Evolutionary conservation across 2,113 vertebrate genomes (phyloP), one percentile per base, ranked within the genome.

Genomic region (Echinops telfairi): DNA sequence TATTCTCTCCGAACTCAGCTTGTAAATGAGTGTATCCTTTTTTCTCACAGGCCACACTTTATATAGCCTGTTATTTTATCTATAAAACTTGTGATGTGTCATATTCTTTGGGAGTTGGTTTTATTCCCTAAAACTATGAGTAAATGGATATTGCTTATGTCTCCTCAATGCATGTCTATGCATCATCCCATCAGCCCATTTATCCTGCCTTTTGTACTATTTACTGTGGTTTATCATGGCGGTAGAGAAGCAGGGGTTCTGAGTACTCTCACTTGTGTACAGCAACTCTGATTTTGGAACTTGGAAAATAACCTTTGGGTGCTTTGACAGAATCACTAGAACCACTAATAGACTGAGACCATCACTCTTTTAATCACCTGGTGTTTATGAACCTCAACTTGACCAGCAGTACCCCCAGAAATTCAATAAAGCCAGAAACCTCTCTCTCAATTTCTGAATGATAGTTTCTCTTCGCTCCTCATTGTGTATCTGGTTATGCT

Each of bases 141-240:
- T 73, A 38, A 77, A n/a, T 2, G 1, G 17, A 3, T 71, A 4
- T 16, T 40, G 77, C 12, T 64, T 27, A 8, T 16, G n/a, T 81
- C 2, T 68, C 12, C 47, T 78, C 31, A 64, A 31, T 0, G 12
- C 2, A 16, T 0, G 14, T 64, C 71, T 3, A 15, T 57, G 2
- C 58, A 20, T 19, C 6, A 68, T 2, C 12, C 22, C n/a, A 1
- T 2, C 3, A 19, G 6, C 8, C 14, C n/a, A 5, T 3, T 60
- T 73, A 23, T 0, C 4, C 29, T 73, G 22, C 19, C 23, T 70
- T 36, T 83, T 4, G 14, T 22, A 62, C 22, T 6, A 2, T 62
- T 62, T 2, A 60, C 11, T 81, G 68, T 33, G 36, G 23, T 58
- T 60, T 33, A 17, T 8, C 23, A 36, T 71, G 78, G 85, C 12